These are phyloP conservation scores for Macquaria australasica DNA, from an alignment of 2,113 vertebrate species.

Conservation along the genomic window DNA sequence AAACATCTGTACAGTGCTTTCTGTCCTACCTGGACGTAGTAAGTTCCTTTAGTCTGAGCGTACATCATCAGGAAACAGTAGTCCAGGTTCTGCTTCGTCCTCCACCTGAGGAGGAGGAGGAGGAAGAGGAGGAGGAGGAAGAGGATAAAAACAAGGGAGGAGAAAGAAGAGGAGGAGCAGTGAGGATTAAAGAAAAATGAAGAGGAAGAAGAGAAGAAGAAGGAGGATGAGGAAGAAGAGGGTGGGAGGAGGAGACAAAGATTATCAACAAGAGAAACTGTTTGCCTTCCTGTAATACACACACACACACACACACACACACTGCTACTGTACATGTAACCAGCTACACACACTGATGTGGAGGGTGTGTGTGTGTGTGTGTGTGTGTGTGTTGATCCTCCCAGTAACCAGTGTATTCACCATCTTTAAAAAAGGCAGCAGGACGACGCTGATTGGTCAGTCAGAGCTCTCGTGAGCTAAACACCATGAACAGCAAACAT, in stretches of 20 bases:
- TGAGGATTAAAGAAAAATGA: background rate
- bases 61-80: slow-evolving; percentile 99
- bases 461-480: too few relatives aligned
- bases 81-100: slow-evolving; percentile 98
- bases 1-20: background rate
- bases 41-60: slow-evolving; percentile 96
- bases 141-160: background rate
- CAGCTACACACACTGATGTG: too few relatives aligned
- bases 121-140: slow-evolving; percentile 16
- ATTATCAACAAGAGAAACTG: background rate
- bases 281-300: background rate
- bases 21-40: slow-evolving; percentile 86
- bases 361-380: too few relatives aligned
- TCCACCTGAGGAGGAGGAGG: slow-evolving; percentile 88
- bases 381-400: background rate
- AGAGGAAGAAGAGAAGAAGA: too few relatives aligned
- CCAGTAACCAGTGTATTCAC: background rate
- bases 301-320: background rate
- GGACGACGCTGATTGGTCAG: too few relatives aligned
- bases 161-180: slow-evolving; percentile 44
- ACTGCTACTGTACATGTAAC: too few relatives aligned
- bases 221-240: too few relatives aligned
- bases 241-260: background rate
- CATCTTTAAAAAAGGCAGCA: too few relatives aligned
- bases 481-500: too few relatives aligned